Evolutionary conservation across 2,888 invertebrate species (phyloP).

Genomic region (Hoplodrina ambigua): DNA sequence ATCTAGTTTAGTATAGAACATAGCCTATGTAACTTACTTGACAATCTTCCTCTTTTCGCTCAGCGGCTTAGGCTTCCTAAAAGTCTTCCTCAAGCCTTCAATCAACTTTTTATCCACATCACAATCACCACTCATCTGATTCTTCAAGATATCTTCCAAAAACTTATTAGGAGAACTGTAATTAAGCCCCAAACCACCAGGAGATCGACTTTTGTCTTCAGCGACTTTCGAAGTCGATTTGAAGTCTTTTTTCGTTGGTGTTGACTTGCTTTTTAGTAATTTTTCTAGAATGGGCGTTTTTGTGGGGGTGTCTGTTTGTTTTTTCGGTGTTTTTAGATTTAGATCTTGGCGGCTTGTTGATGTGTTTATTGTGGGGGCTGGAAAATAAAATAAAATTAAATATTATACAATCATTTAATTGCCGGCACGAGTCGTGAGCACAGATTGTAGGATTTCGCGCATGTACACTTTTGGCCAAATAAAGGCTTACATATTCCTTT

Average conservation of each 20-base stretch:
- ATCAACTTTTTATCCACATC: slow-evolving; percentile 58
- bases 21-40: slow-evolving; percentile 72
- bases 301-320: neutral
- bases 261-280: neutral
- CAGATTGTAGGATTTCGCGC: no score
- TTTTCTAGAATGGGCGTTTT: slow-evolving; percentile 5
- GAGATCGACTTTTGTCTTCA: slow-evolving; percentile 34
- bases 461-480: no score
- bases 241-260: slow-evolving; percentile 3
- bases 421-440: no score
- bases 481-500: no score
- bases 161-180: slow-evolving; percentile 76
- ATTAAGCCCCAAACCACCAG: slow-evolving; percentile 19
- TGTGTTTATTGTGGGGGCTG: slow-evolving; percentile 55
- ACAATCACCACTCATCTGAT: slow-evolving; percentile 55
- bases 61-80: slow-evolving; percentile 78
- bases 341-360: slow-evolving; percentile 70
- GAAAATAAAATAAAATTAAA: slow-evolving; percentile 3
- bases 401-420: no score
- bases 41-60: slow-evolving; percentile 77
- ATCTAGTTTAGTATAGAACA: neutral
- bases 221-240: slow-evolving; percentile 33
- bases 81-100: slow-evolving; percentile 66
- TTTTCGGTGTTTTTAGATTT: slow-evolving; percentile 73
- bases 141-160: slow-evolving; percentile 71